Evolutionary conservation across 2,113 vertebrate species (phyloP).

Genomic region (Gymnocephalus cernua): DNA sequence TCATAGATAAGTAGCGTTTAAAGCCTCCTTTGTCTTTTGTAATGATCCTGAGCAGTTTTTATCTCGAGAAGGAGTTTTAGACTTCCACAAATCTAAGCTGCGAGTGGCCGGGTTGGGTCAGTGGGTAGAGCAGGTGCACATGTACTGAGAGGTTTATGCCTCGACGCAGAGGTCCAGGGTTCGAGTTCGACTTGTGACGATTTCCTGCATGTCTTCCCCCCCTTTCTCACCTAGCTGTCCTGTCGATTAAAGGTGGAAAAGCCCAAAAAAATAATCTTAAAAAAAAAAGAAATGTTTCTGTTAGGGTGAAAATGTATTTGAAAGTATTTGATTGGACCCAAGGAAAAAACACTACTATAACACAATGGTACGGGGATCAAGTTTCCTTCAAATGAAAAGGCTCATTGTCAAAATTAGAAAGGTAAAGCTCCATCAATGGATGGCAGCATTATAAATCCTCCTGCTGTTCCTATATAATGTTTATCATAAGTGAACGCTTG

Average conservation of each 20-base stretch:
- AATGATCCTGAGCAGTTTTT: background rate
- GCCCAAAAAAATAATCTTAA: too few species aligned
- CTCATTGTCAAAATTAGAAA: background rate
- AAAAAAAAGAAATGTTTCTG: too few species aligned
- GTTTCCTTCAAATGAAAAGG: background rate
- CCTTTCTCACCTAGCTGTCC: too few species aligned
- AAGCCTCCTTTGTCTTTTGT: background rate
- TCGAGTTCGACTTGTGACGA: too few species aligned
- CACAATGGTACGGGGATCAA: background rate
- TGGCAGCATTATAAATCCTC: background rate
- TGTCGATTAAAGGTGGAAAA: too few species aligned
- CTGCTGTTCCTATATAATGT: background rate
- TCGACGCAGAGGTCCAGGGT: too few species aligned
- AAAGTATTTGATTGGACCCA: background rate
- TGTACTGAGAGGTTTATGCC: too few species aligned
- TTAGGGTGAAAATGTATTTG: background rate
- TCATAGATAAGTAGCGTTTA: slow-evolving; percentile 11
- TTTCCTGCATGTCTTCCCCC: too few species aligned
- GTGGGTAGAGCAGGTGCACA: too few species aligned
- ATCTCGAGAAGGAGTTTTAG: background rate
- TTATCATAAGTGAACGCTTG: background rate
- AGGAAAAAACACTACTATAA: background rate
- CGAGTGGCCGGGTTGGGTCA: too few species aligned
- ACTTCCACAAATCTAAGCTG: background rate
- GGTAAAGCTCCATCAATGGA: background rate